phyloP scores from a whole-genome alignment of 2,113 vertebrate species.

The Anser brachyrhynchus region DNA sequence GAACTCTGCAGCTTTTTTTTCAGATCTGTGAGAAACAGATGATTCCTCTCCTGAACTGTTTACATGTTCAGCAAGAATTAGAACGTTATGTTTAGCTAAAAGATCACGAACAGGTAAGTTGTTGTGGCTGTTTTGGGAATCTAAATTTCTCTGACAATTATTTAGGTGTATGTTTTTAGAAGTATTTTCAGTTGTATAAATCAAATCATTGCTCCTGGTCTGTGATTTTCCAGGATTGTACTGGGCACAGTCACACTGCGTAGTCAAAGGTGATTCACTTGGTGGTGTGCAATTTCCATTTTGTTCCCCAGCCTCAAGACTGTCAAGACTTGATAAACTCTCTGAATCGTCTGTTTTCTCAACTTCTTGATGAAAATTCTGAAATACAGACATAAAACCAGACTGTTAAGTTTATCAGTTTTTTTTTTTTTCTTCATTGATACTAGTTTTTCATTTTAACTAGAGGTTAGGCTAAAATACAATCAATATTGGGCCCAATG shows the following conservation, averaged over 20 bases:
- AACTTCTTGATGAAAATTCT: constrained; percentile 82
- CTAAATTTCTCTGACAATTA: constrained; percentile 72
- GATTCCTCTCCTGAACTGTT: constrained; percentile 50
- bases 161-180: constrained; percentile 70
- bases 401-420: not conserved
- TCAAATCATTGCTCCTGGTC: constrained; percentile 39
- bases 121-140: constrained; percentile 39
- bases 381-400: constrained; percentile 55
- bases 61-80: constrained; percentile 35
- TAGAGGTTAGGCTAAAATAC: not conserved
- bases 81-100: constrained; percentile 62
- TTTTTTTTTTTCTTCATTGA: not conserved
- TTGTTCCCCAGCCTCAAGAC: constrained; percentile 83
- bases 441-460: not conserved
- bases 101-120: constrained; percentile 44
- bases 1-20: not conserved
- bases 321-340: constrained; percentile 88
- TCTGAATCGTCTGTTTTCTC: constrained; percentile 79
- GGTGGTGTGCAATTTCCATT: constrained; percentile 57
- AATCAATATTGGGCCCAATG: not conserved
- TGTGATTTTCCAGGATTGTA: constrained; percentile 46
- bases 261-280: constrained; percentile 49
- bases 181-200: constrained; percentile 41
- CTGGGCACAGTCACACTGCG: constrained; percentile 55
- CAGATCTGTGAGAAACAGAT: not conserved